Evolutionary conservation across 2,888 invertebrate species (phyloP).

Genomic region (Calliopum simillimum): DNA sequence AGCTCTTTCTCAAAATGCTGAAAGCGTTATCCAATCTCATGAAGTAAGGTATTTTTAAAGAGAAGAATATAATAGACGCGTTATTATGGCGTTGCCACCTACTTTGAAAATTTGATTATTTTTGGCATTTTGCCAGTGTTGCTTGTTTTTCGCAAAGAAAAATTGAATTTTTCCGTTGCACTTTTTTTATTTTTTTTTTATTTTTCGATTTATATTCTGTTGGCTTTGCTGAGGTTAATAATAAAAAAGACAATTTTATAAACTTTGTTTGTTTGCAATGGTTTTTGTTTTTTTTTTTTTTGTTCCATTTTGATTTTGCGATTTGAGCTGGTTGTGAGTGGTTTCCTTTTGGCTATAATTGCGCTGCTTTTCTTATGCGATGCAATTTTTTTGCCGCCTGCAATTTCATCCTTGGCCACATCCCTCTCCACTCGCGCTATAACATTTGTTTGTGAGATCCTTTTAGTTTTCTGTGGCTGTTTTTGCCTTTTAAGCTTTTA

Average conservation of each 20-base stretch:
- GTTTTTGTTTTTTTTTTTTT: background rate
- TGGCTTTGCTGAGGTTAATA: conserved; percentile 22
- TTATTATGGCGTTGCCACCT: conserved; percentile 1
- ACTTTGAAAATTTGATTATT: conserved; percentile 7
- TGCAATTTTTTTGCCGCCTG: conserved; percentile 3
- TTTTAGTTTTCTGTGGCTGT: conserved; percentile 5
- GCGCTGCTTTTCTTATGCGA: conserved; percentile 31
- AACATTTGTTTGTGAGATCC: conserved; percentile 10
- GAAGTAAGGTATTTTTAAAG: too few relatives aligned
- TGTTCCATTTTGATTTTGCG: conserved; percentile 13
- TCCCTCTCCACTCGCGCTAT: background rate
- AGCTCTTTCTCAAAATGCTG: background rate
- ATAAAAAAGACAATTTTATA: conserved; percentile 26
- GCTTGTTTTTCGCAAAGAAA: conserved; percentile 11
- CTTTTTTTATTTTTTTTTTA: background rate
- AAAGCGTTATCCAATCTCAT: too few relatives aligned
- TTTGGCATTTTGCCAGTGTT: conserved; percentile 24
- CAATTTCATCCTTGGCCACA: background rate
- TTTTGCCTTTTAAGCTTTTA: conserved; percentile 31
- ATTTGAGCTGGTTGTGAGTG: conserved; percentile 21
- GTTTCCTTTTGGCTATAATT: conserved; percentile 28
- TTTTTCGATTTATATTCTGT: background rate
- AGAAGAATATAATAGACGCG: too few relatives aligned
- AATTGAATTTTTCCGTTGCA: conserved; percentile 30
- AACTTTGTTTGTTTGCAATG: background rate